These are phyloP conservation scores for Sinella curviseta DNA, from an alignment of 1,140 invertebrate genomes.

Conservation along the genomic window DNA sequence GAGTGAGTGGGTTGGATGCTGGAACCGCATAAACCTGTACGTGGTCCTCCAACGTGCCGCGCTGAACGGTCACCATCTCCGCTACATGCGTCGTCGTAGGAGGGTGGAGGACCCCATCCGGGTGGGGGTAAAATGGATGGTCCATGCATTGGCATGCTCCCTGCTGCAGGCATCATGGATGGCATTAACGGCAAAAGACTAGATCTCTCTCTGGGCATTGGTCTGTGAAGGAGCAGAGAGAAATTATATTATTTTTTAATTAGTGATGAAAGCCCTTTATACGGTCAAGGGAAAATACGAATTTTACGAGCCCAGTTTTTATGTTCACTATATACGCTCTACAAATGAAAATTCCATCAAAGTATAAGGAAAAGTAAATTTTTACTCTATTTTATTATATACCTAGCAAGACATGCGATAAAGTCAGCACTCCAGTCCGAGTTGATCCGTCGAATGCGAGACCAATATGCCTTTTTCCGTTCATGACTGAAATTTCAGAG, in stretches of 20 bases:
- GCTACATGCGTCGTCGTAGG: neutral
- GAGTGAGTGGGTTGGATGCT: constrained; percentile 14
- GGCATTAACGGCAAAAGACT: constrained; percentile 44
- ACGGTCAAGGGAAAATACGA: neutral
- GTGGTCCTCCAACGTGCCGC: neutral
- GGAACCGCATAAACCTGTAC: neutral
- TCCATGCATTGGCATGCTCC: neutral
- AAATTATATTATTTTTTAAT: constrained; percentile 23
- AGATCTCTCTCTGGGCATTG: constrained; percentile 44
- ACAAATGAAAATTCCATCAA: neutral
- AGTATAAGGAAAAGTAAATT: neutral
- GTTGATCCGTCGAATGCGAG: constrained; percentile 83
- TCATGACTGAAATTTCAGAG: constrained; percentile 72
- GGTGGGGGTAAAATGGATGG: neutral
- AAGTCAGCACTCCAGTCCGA: constrained; percentile 79
- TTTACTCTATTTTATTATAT: neutral
- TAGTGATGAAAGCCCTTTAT: too few species aligned
- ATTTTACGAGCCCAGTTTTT: neutral
- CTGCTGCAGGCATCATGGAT: constrained; percentile 30
- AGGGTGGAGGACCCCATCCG: constrained; percentile 43
- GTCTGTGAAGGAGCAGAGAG: constrained; percentile 19
- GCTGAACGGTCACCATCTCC: neutral
- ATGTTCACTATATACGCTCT: neutral
- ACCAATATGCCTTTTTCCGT: constrained; percentile 91
- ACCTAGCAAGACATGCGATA: constrained; percentile 67